Evolutionary conservation across 2,113 vertebrate genomes (phyloP), one percentile per base, ranked within the genome.

Genomic region (Cheilinus undulatus): DNA sequence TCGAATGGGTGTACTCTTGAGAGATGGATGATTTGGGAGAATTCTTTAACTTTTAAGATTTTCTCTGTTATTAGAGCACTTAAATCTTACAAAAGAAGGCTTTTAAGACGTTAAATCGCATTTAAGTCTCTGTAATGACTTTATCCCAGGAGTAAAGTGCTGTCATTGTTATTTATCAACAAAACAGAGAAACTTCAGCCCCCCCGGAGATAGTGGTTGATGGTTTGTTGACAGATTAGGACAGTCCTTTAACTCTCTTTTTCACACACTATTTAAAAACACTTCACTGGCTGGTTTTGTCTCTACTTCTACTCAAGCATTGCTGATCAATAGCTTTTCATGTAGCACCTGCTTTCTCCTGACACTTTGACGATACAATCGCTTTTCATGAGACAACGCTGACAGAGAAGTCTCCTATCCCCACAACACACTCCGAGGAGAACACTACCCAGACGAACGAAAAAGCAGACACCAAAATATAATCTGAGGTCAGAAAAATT

Each of bases 1-100:
- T 91, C 62, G 26, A 10, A 6, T 24, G 15, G 65, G 42, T 67
- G 28, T 22, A 42, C 66, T 67, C 73, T 60, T 19, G 66, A 71
- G 73, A 57, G 68, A 73, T n/a, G 57, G 64, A 59, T 54, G 23
- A 28, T 69, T 62, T 59, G 14, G 23, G 32, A 22, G 42, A 46
- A 24, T 68, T 52, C 69, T 53, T 70, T 27, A 36, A 14, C 34
- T 19, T 19, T 22, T 57, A 36, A 3, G n/a, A 49, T 27, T 65
- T 34, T 67, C 38, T 53, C 48, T 66, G 15, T 58, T 28, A 30
- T 60, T 62, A 24, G 30, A 17, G 56, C 8, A 34, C 38, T 17
- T 12, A 5, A 1, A 13, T 40, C 17, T 30, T 34, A 67, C 56
- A 73, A 57, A 42, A 13, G 17, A 54, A 8, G 23, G 5, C 7